Conservation (phyloP, 2,113 vertebrate genomes). For the Gymnarchus niloticus region DNA sequence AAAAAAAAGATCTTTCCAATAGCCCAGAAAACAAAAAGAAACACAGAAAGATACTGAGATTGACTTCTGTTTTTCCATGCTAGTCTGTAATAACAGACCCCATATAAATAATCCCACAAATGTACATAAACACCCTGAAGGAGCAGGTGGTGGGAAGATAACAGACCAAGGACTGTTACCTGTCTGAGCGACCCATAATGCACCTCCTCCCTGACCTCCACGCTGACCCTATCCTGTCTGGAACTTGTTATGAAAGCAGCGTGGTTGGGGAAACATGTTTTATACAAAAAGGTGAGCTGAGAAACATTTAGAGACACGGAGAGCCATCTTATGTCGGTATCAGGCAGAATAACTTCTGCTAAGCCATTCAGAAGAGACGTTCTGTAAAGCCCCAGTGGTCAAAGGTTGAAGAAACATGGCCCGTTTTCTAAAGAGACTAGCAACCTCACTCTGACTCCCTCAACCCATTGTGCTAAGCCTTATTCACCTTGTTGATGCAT, state of each 20-base stretch:
- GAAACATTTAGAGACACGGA: not conserved
- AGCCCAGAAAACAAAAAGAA: not conserved
- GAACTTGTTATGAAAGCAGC: not conserved
- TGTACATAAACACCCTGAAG: not conserved
- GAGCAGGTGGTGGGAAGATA: not conserved
- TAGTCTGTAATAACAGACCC: not conserved
- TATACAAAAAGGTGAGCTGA: not conserved
- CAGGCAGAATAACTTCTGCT: not conserved
- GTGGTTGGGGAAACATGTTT: not conserved
- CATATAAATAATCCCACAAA: not conserved
- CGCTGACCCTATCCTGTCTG: not conserved
- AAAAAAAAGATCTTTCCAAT: not conserved
- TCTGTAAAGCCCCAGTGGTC: not conserved
- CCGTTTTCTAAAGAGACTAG: not conserved
- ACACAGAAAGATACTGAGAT: not conserved
- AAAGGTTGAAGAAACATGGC: slow-evolving; percentile 4
- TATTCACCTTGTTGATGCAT: not conserved
- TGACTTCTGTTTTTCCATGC: not conserved
- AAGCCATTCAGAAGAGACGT: not conserved
- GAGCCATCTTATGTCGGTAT: not conserved
- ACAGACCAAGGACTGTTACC: not conserved
- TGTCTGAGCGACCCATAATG: not conserved
- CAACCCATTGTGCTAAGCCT: not conserved
- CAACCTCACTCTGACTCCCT: not conserved
- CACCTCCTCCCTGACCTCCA: not conserved